These are phyloP conservation scores for Macrostomum cliftonense DNA, from an alignment of 2,888 invertebrate species.

Conservation along the genomic window DNA sequence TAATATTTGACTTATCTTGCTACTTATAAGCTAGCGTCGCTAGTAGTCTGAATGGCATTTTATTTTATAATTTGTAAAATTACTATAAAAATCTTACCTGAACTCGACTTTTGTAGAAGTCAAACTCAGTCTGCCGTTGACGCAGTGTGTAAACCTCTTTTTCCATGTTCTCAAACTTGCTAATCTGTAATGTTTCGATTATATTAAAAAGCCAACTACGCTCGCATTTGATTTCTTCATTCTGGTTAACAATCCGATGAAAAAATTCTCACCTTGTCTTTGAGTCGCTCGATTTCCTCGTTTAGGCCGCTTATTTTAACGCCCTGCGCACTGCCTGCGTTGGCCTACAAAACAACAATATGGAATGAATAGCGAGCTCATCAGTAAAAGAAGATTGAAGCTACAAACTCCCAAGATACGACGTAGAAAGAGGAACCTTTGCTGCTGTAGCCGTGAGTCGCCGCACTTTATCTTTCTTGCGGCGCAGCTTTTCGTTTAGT, in stretches of 20 bases:
- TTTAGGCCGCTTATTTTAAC: neutral
- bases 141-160: slow-evolving; percentile 1
- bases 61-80: neutral
- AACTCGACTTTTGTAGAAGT: slow-evolving; percentile 2
- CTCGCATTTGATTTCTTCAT: too few relatives aligned
- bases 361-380: too few relatives aligned
- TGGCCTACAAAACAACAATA: neutral
- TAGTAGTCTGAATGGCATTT: neutral
- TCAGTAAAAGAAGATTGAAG: too few relatives aligned
- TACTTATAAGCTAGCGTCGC: neutral
- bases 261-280: neutral
- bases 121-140: slow-evolving; percentile 1
- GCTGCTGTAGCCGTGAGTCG: too few relatives aligned
- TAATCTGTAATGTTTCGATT: neutral
- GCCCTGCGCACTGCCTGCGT: neutral
- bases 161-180: slow-evolving; percentile 1
- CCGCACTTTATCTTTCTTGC: too few relatives aligned
- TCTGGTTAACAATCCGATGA: too few relatives aligned
- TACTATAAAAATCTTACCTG: neutral
- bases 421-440: too few relatives aligned
- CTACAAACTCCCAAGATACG: too few relatives aligned
- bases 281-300: neutral
- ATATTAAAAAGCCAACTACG: neutral
- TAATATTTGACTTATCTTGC: neutral
- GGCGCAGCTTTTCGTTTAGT: too few relatives aligned